Evolutionary conservation across 2,888 invertebrate species (phyloP), one percentile per base, ranked within the genome.

Genomic region (Rugalucina vietnamica): DNA sequence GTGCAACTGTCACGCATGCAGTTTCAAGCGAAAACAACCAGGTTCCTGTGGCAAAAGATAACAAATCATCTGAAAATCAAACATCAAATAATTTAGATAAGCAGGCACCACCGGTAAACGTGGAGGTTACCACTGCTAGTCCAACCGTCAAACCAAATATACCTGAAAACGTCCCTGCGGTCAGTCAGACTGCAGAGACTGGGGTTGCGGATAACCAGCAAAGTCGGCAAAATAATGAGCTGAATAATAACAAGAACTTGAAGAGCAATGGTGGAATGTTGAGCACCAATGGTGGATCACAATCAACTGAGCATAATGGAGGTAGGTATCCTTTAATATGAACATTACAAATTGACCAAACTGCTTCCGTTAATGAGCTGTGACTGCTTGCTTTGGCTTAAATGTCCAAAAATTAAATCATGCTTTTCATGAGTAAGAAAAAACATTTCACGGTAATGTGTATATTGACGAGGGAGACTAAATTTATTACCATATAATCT

Each of bases 71-170:
- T 24, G 87, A 85, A n/a, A 27, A 34, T 12, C 76, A 73, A 32
- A 76, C 84, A 77, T 87, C 90, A 21, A 90, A 89, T 71, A 88
- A 89, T 79, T 86, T 89, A 12, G 90, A 90, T 76, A 90, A 90
- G 80, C 88, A 88, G 60, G 87, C 84, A 1, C 77, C 87, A 21
- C 87, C 81, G 80, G 71, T 76, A 3, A 74, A 49, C 39, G 39
- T 43, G 27, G 75, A 43, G 34, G 82, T 80, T 43, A 49, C 50
- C n/a, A 29, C 77, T 18, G 57, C 79, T 29, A 81, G 81, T 75
- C 37, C 81, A 29, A 77, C 79, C 39, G 73, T 85, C 10, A 87
- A 83, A 54, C 85, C 87, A 32, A 87, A 87, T 73, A 85, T 85
- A 29, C 76, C 69, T 57, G 87, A 81, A 76, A 77, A 50, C 65